Conservation (phyloP, 2,888 invertebrate species). For the Panopea generosa region DNA sequence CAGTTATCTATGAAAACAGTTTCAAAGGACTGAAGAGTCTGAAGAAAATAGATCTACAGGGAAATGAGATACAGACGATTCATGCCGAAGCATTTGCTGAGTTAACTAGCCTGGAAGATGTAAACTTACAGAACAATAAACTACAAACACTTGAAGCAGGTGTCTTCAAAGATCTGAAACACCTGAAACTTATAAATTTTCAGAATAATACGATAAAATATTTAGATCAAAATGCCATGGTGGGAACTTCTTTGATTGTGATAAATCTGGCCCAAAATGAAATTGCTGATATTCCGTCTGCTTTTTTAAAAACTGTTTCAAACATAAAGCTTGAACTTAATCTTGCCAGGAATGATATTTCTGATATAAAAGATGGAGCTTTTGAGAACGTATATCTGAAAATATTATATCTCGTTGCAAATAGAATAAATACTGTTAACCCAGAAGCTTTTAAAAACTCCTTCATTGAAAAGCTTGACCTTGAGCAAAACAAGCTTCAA, state of each 20-base stretch:
- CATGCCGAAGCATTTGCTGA: slow-evolving; percentile 44
- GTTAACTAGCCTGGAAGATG: slow-evolving; percentile 28
- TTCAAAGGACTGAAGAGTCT: slow-evolving; percentile 59
- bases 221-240: slow-evolving; percentile 51
- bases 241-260: slow-evolving; percentile 52
- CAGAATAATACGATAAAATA: slow-evolving; percentile 52
- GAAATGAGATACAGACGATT: slow-evolving; percentile 56
- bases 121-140: slow-evolving; percentile 52
- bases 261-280: slow-evolving; percentile 67
- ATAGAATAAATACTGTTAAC: slow-evolving; percentile 54
- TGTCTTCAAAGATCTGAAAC: slow-evolving; percentile 60
- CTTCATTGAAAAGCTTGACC: slow-evolving; percentile 57
- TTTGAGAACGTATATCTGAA: slow-evolving; percentile 51
- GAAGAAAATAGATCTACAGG: slow-evolving; percentile 32
- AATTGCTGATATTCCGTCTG: slow-evolving; percentile 56
- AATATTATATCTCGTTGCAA: slow-evolving; percentile 61
- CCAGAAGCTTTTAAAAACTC: slow-evolving; percentile 62
- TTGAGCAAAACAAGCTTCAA: slow-evolving; percentile 58
- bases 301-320: slow-evolving; percentile 54
- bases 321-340: slow-evolving; percentile 41
- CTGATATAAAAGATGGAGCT: slow-evolving; percentile 32
- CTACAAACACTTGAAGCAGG: slow-evolving; percentile 48
- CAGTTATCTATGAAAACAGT: slow-evolving; percentile 25
- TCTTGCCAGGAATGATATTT: slow-evolving; percentile 61
- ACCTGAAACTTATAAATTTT: slow-evolving; percentile 59